Evolutionary conservation across 2,797 vertebrate species (phyloP), one percentile per base, ranked within the genome.

Genomic region (Lepilemur septentrionalis): DNA sequence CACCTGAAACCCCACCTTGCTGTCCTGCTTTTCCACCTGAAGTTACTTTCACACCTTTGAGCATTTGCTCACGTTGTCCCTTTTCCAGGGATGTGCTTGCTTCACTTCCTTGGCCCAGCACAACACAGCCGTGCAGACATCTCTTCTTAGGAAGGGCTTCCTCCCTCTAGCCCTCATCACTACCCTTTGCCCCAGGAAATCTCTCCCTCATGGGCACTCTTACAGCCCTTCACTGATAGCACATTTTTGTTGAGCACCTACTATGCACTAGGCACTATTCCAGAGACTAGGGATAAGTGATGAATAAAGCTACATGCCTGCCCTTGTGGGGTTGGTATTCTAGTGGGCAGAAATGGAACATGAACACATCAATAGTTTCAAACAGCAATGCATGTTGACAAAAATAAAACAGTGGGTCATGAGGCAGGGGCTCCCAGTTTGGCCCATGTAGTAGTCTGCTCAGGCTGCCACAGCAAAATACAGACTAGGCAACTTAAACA

Each of bases 71-170:
- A 20, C 3, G 0, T 32, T 28, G 23, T n/a, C 28, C 15, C 30
- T 52, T 61, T 48, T 46, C 72, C 38, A 18, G 32, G 38, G 30
- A 28, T 18, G 6, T 2, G 4, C 72, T 41, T 35, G 20, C 75
- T 82, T 43, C 41, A 7, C 10, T 48, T 87, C 20, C 69, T 55
- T 48, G 50, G 43, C 13, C 70, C 11, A 0, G 1, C 4, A 8
- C 25, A n/a, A 20, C 25, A 4, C 11, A 22, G 9, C 2, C 0
- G 0, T 57, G 35, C 3, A 1, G 5, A 52, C 2, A 14, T 25
- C 4, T 25, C 69, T 59, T 32, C 63, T 22, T 55, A 61, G 6
- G 25, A 22, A n/a, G 52, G 5, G 0, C 30, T 38, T 75, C 32
- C 6, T 88, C n/a, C 78, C 35, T 75, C 38, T 1, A 28, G 14